Conservation (phyloP, 2,888 invertebrate species). For the Biston stratarius region DNA sequence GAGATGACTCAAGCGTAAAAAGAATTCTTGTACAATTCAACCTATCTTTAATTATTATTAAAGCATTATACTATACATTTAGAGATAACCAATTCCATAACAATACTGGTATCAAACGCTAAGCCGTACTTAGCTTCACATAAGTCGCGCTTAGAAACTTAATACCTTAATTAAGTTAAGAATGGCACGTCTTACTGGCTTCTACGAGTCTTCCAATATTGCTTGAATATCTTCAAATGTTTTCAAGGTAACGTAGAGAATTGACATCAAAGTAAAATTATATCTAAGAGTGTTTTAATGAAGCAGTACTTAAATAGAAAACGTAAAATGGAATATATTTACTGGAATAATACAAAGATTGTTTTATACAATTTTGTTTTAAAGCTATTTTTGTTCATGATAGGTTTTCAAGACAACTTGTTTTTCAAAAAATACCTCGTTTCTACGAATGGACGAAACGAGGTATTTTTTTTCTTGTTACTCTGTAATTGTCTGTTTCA, state of each 20-base stretch:
- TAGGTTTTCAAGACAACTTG: too few relatives aligned
- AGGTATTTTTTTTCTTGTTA: too few relatives aligned
- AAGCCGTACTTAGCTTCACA: constrained; percentile 24
- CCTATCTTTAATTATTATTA: too few relatives aligned
- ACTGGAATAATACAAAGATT: too few relatives aligned
- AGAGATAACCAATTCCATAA: constrained; percentile 7
- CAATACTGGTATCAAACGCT: constrained; percentile 24
- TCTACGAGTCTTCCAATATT: constrained; percentile 23
- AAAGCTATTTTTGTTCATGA: too few relatives aligned
- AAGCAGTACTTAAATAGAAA: neutral
- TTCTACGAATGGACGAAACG: too few relatives aligned
- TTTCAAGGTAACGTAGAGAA: neutral
- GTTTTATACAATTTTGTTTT: neutral
- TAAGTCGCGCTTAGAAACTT: constrained; percentile 29
- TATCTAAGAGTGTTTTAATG: neutral
- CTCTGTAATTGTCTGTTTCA: too few relatives aligned
- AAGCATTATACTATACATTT: neutral
- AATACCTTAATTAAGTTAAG: constrained; percentile 33
- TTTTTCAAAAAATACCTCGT: too few relatives aligned
- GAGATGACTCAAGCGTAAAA: too few relatives aligned
- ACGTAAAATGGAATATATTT: too few relatives aligned
- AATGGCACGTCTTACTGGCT: constrained; percentile 29
- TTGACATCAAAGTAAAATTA: neutral
- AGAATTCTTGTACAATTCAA: too few relatives aligned
- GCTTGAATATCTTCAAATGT: constrained; percentile 1